These are phyloP conservation scores for Eurytoma adleriae DNA, from an alignment of 2,888 invertebrate species.

Conservation along the genomic window DNA sequence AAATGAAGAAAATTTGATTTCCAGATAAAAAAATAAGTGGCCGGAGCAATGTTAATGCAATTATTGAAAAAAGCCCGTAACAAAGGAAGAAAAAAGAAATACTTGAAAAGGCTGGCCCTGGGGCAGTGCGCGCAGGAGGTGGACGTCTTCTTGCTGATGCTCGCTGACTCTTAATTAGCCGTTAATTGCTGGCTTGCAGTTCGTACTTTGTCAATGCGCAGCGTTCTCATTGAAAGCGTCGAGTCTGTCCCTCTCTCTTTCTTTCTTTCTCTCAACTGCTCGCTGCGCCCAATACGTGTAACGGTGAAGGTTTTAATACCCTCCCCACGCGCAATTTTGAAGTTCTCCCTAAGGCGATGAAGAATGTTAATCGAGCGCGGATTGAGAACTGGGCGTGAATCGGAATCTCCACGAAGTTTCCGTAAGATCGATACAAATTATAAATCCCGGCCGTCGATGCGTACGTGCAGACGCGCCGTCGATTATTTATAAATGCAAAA, in stretches of 20 bases:
- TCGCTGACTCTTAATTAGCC: constrained; percentile 52
- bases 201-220: constrained; percentile 46
- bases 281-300: constrained; percentile 47
- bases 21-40: no score
- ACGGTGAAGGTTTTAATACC: constrained; percentile 53
- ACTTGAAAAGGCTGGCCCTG: not conserved
- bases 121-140: constrained; percentile 32
- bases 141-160: constrained; percentile 51
- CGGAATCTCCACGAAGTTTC: constrained; percentile 55
- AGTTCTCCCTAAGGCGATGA: constrained; percentile 67
- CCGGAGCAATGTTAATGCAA: no score
- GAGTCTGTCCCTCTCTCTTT: not conserved
- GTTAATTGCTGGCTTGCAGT: constrained; percentile 49
- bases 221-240: not conserved
- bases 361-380: constrained; percentile 60
- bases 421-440: constrained; percentile 53
- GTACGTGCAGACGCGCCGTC: constrained; percentile 26
- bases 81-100: not conserved
- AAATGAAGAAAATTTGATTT: no score
- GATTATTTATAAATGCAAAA: constrained; percentile 56
- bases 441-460: constrained; percentile 41
- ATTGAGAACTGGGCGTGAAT: constrained; percentile 57
- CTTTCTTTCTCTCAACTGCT: constrained; percentile 27
- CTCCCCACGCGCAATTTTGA: constrained; percentile 38
- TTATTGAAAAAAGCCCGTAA: not conserved